These are phyloP conservation scores for Pristis pectinata DNA, from an alignment of 2,797 vertebrate genomes.

Conservation along the genomic window DNA sequence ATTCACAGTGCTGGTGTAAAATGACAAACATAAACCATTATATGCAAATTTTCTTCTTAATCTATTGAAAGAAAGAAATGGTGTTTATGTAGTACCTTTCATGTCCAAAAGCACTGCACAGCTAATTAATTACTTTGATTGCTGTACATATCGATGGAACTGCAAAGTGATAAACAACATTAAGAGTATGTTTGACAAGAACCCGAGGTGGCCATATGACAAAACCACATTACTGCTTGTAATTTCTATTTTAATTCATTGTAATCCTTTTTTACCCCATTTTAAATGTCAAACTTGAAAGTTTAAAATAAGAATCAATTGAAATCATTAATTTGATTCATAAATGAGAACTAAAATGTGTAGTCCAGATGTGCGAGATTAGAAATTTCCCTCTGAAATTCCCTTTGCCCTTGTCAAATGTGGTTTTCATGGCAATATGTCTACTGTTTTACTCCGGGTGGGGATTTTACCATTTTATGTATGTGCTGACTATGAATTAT, in stretches of 20 bases:
- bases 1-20: background rate
- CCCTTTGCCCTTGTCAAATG: background rate
- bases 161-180: background rate
- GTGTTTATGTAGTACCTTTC: background rate
- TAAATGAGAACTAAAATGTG: background rate
- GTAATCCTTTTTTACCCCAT: background rate
- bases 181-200: background rate
- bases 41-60: background rate
- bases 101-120: background rate
- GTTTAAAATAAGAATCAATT: background rate
- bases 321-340: background rate
- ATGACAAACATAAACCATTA: too few relatives aligned
- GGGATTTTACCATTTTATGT: background rate
- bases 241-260: background rate
- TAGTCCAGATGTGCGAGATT: background rate
- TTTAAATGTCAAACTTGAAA: conserved; percentile 3
- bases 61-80: background rate
- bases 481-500: background rate
- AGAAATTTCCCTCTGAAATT: background rate
- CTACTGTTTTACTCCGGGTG: background rate
- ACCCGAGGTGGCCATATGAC: background rate
- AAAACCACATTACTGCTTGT: background rate
- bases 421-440: background rate
- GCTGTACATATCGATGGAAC: background rate
- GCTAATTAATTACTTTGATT: background rate